Base-by-base conservation (phyloP, 2,888 invertebrate species). In the Hypena proboscidalis region DNA sequence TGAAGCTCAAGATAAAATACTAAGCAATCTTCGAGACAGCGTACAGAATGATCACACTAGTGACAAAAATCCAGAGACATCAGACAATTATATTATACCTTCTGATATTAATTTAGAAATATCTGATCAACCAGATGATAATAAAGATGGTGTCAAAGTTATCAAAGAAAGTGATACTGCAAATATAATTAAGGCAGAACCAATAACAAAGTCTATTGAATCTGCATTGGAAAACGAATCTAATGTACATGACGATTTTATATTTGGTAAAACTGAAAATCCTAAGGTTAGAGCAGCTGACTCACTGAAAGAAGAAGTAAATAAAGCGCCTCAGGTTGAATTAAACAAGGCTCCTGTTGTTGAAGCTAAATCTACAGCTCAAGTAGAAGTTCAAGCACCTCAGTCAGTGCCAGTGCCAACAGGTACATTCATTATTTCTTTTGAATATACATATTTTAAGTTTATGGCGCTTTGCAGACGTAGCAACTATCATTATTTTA, bases 1-100 rank as follows among this genome's bases (percentile, higher is more conserved):
- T 14, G 77, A 80, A 55, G 72, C 70, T 11, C 73, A 77, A 46
- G 78, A 84, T n/a, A 80, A 63, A 60, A 76, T 80, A 51, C 27
- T 77, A 1, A 73, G 63, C 25, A 73, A 35, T 44, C 45, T 80
- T 14, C 26, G 25, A 26, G 55, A 64, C 1, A 39, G 39, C 23
- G 17, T 27, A 8, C 69, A 59, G 50, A 63, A 68, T 9, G 54
- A 58, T 34, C 34, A 53, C 15, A 37, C 29, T 25, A 35, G 17
- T 7, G 50, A 25, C 11, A 35, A 11, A 35, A 17, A 39, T 19
- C 40, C 22, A 37, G 32, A 46, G 34, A 32, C 14, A 13, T 42
- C 33, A 23, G 17, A 46, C 45, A 14, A 30, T 15, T 29, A 60
- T 13, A 43, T 53, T 42, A 17, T 32, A 35, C 3, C 10, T 5